Percentiles rank a stretch among this genome's conserved stretches.
Evolutionary conservation across 1,140 invertebrate species (phyloP).

Genomic region (Bombus balteatus): DNA sequence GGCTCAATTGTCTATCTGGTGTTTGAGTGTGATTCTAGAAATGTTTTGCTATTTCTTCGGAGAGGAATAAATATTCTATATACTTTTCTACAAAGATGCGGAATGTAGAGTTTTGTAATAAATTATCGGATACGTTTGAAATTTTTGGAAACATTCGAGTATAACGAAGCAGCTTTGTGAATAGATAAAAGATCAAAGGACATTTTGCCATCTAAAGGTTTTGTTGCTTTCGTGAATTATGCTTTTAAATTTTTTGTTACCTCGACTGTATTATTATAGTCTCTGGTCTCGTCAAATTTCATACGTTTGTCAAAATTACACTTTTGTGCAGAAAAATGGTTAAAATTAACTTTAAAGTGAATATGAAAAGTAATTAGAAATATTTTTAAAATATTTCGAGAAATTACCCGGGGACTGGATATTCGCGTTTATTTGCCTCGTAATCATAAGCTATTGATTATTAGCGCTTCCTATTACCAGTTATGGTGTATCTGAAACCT

Average conservation of each 20-base stretch:
- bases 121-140: neutral
- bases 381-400: neutral
- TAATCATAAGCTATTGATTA: constrained; percentile 29
- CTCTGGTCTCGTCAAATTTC: neutral
- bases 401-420: neutral
- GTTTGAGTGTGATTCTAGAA: constrained; percentile 35
- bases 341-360: neutral
- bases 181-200: neutral
- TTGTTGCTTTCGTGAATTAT: too few species aligned
- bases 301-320: neutral
- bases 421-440: neutral
- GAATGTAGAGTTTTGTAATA: neutral
- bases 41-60: constrained; percentile 16
- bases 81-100: neutral
- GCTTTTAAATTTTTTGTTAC: too few species aligned
- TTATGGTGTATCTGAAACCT: constrained; percentile 23
- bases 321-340: neutral
- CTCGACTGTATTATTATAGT: too few species aligned
- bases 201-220: neutral
- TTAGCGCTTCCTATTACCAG: constrained; percentile 40
- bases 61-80: neutral
- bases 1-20: constrained; percentile 13
- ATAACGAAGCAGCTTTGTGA: neutral
- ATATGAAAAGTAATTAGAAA: neutral
- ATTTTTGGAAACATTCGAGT: neutral